Percentiles rank a stretch among this genome's conserved stretches.
These are phyloP conservation scores for Cepphus grylle DNA, from an alignment of 2,113 vertebrate species.

Conservation along the genomic window DNA sequence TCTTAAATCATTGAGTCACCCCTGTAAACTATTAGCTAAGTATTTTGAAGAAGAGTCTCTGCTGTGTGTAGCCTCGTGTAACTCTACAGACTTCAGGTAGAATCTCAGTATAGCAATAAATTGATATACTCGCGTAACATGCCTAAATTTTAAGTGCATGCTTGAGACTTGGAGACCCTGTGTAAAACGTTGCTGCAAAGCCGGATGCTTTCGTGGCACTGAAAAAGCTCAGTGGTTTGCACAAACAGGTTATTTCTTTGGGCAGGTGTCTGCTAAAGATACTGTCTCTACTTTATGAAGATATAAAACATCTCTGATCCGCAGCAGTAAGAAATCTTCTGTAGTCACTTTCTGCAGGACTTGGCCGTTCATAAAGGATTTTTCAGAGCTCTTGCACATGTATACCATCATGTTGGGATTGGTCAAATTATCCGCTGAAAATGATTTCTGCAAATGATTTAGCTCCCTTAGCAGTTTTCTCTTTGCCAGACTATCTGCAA, in stretches of 20 bases:
- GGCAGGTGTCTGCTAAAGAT: background rate
- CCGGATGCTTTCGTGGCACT: background rate
- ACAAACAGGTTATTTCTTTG: background rate
- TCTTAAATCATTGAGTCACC: conserved; percentile 57
- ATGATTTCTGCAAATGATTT: conserved; percentile 30
- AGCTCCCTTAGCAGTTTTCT: conserved; percentile 15
- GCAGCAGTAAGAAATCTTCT: background rate
- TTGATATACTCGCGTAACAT: background rate
- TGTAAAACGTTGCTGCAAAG: background rate
- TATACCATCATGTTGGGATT: background rate
- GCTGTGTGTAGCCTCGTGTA: background rate
- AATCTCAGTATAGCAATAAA: background rate
- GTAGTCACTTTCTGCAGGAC: background rate
- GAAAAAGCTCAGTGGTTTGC: background rate
- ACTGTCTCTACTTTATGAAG: background rate
- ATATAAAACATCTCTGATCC: background rate
- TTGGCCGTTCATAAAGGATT: background rate
- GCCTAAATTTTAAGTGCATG: background rate
- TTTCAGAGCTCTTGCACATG: conserved; percentile 23
- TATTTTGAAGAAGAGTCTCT: conserved; percentile 30
- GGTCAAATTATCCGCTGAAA: conserved; percentile 33
- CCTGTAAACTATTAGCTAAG: conserved; percentile 48
- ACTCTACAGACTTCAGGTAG: background rate
- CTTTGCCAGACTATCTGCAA: conserved; percentile 35
- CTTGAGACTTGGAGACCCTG: background rate